These are phyloP conservation scores for Thripadectes ignobilis DNA, from an alignment of 2,797 vertebrate species.

Conservation along the genomic window DNA sequence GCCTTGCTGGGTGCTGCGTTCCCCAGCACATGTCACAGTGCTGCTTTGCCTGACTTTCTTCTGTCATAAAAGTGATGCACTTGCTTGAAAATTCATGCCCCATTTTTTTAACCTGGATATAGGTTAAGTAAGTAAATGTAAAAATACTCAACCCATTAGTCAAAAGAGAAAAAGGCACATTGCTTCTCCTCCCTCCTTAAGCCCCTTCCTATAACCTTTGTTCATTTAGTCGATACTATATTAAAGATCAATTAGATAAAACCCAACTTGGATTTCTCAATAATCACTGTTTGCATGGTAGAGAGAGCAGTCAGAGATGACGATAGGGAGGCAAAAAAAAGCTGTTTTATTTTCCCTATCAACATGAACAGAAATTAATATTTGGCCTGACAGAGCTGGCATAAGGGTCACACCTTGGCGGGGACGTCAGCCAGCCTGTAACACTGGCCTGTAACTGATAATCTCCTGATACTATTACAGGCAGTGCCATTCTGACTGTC, in stretches of 20 bases:
- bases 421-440: not conserved
- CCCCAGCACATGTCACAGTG: not conserved
- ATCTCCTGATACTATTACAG: constrained; percentile 59
- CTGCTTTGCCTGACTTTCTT: not conserved
- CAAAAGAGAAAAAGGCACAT: not conserved
- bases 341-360: not conserved
- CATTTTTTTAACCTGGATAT: not conserved
- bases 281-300: not conserved
- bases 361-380: not conserved
- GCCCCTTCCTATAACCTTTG: not conserved
- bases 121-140: not conserved
- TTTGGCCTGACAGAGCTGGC: not conserved
- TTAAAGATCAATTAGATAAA: not conserved
- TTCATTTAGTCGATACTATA: not conserved
- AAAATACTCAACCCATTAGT: not conserved
- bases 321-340: not conserved
- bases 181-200: not conserved
- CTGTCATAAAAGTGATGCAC: not conserved
- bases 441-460: not conserved
- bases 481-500: constrained; percentile 45
- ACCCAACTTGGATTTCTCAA: not conserved
- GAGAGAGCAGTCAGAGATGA: not conserved
- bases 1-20: fast-evolving
- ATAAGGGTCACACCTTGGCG: not conserved
- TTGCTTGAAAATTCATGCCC: not conserved